Base-by-base conservation (phyloP, 2,888 invertebrate genomes). In the Himalopsyche tibetana region DNA sequence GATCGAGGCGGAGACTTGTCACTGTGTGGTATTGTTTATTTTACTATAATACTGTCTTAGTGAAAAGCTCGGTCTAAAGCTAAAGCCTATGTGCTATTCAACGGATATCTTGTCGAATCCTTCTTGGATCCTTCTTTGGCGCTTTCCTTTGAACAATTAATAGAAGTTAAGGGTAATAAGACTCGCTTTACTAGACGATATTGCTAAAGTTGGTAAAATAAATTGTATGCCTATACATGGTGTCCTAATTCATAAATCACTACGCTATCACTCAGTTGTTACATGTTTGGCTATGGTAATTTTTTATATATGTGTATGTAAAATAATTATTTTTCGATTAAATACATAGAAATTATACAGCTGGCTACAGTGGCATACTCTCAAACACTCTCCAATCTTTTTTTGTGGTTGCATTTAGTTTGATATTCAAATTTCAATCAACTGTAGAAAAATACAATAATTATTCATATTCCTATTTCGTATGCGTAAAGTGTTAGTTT, bases 11-110 rank as follows among this genome's bases (percentile, higher is more conserved):
- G 15, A 19, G 28, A 74, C 74, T 74, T 74, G 74, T 74, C 74
- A 74, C 74, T 74, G 74, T 12, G 74, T 36, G 74, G 74, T 74
- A 74, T 74, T 74, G 74, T 74, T 28, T 74, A 74, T 74, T 74
- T 36, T 74, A 74, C 9, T 38, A 74, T 38, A 74, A 74, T 74
- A 74, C 74, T 74, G 74, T 5, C n/a, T 15, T 74, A 38, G 38
- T 69, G 69, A 19, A 69, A 69, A 74, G 74, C 74, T 36, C 3
- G 74, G 36, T 38, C 38, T 38, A 74, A 5, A 74, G 36, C 36
- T 74, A 74, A 38, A 6, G 74, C 74, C 74, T 36, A 74, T 36
- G 74, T 74, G 38, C 74, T 74, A 74, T 74, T 74, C 36, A 36
- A 12, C 36, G 74, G 74, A 74, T 74, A 74, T 74, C 74, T 74